Conservation (phyloP, 2,797 vertebrate genomes). For the Propithecus deckenii region DNA sequence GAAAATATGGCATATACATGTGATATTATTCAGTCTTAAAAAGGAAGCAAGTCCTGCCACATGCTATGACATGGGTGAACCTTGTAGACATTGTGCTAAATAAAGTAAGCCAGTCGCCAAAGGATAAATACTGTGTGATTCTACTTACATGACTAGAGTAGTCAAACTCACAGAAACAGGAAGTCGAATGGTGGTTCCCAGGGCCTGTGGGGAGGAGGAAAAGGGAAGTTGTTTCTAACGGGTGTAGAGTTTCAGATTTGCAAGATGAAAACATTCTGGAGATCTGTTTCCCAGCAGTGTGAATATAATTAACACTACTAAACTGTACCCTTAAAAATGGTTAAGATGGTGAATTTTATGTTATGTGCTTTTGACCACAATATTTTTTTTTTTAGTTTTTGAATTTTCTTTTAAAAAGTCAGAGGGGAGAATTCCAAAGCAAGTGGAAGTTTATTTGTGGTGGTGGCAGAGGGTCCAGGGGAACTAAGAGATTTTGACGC, state of each 20-base stretch:
- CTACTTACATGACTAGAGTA: neutral
- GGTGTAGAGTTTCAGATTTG: neutral
- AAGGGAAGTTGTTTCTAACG: neutral
- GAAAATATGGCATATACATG: neutral
- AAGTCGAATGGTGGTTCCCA: neutral
- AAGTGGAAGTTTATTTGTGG: neutral
- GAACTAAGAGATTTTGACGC: neutral
- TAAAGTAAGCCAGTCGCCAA: neutral
- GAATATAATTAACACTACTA: neutral
- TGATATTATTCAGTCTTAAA: neutral
- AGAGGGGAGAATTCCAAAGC: neutral
- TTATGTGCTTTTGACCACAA: neutral
- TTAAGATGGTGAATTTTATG: neutral
- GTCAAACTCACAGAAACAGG: neutral
- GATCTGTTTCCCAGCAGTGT: neutral
- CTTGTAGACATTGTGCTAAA: neutral
- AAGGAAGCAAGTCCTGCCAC: neutral
- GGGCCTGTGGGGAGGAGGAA: accelerated
- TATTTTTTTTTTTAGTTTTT: neutral
- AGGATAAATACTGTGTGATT: neutral
- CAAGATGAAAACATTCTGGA: neutral
- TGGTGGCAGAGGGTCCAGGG: accelerated
- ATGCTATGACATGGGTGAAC: neutral
- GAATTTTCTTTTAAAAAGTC: neutral
- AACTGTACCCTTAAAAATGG: neutral